Percentiles rank a stretch among this genome's conserved stretches.
These are phyloP conservation scores for Gila robusta DNA, from an alignment of 2,797 vertebrate genomes.

Conservation along the genomic window DNA sequence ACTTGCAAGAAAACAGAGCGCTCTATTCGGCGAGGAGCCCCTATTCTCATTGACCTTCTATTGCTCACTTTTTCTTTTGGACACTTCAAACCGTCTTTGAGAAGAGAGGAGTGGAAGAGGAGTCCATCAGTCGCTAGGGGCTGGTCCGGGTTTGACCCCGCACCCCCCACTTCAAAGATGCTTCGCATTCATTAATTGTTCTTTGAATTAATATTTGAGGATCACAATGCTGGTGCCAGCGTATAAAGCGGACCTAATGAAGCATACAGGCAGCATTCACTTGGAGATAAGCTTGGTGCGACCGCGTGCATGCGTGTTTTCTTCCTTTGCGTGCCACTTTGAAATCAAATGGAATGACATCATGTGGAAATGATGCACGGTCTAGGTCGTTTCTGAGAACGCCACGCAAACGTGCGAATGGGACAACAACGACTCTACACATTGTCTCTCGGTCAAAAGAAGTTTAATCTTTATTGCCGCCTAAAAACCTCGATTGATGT, in stretches of 20 bases:
- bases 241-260: slow-evolving; percentile 99
- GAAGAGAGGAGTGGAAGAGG: slow-evolving; percentile 86
- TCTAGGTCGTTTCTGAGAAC: not conserved
- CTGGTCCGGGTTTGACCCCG: slow-evolving; percentile 90
- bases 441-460: not conserved
- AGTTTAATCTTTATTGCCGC: not conserved
- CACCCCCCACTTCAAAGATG: slow-evolving; percentile 99
- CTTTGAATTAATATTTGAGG: slow-evolving; percentile 99
- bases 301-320: slow-evolving; percentile 40
- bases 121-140: slow-evolving; percentile 98
- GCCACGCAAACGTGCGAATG: not conserved
- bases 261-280: slow-evolving; percentile 99
- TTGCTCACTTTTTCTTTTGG: slow-evolving; percentile 87
- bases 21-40: slow-evolving; percentile 86
- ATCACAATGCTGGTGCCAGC: slow-evolving; percentile 99
- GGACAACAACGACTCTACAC: not conserved
- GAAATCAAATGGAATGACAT: slow-evolving; percentile 33
- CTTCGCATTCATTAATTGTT: slow-evolving; percentile 99
- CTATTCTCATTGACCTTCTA: slow-evolving; percentile 99
- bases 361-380: slow-evolving; percentile 24
- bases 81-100: slow-evolving; percentile 87
- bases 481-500: not conserved
- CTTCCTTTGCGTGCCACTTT: slow-evolving; percentile 57
- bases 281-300: slow-evolving; percentile 91
- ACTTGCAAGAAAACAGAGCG: slow-evolving; percentile 98